Base-by-base conservation (phyloP, 2,888 invertebrate species). In the Dryocosmus kuriphilus region DNA sequence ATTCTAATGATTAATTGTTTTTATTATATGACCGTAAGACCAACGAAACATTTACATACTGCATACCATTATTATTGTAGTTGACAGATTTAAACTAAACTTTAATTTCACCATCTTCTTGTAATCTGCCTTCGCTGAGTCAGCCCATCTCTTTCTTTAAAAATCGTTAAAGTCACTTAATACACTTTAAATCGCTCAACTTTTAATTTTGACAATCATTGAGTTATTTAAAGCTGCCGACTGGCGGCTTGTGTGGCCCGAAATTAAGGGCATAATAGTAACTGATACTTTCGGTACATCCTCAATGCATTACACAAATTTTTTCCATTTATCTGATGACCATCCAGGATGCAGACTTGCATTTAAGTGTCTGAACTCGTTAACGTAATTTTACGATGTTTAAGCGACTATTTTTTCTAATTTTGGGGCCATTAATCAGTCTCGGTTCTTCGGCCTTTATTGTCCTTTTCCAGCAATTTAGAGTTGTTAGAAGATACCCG, bases 371-470 rank as follows among this genome's bases (percentile, higher is more conserved):
- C 46, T n/a, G 46, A 84, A 83, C 89, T 90, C 88, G 89, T 90
- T 89, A 89, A 89, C 84, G 84, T 84, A 86, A 88, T 90, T 89
- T 89, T 90, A 90, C 85, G 89, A 89, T 86, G 86, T 85, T 14
- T 38, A 30, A 46, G 75, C 75, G 78, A 51, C 71, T 77, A 80
- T 84, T 84, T 84, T 85, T 84, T 81, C 84, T 83, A 82, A 86
- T 86, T 86, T 80, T 80, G 60, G 77, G 30, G 61, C 80, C 81
- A 83, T 82, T 81, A 81, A 78, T 76, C 51, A 51, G n/a, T 51
- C 51, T 51, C n/a, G n/a, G n/a, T 51, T 51, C 51, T 51, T 51
- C 1, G 8, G 9, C n/a, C n/a, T 51, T 51, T 9, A 51, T 51
- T 51, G 51, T 51, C 51, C 8, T n/a, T 51, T 51, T 51, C 51